phyloP scores from a whole-genome alignment of 2,113 vertebrate genomes.

The Cryptotis parvus region DNA sequence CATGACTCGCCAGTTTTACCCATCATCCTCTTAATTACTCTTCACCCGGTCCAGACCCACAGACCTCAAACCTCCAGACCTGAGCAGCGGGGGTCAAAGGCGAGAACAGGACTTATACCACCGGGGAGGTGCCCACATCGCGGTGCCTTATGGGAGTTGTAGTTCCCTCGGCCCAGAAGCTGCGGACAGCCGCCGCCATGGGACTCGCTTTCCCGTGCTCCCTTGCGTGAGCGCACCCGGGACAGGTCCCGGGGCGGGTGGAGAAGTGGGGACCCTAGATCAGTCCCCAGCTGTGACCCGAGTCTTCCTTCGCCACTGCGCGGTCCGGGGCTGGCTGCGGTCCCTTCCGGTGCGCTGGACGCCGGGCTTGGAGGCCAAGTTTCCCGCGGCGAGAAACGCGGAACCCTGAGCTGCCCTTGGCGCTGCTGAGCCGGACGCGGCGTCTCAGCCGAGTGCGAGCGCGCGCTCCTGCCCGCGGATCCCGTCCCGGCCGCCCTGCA shows the following conservation, averaged over 20 bases:
- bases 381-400: not conserved
- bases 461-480: too few species aligned
- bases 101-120: too few species aligned
- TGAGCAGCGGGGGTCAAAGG: too few species aligned
- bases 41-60: fast-evolving
- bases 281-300: fast-evolving
- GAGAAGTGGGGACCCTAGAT: not conserved
- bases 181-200: fast-evolving
- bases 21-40: fast-evolving
- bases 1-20: not conserved
- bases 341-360: not conserved
- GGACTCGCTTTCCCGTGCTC: slow-evolving; percentile 73
- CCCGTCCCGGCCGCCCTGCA: not conserved
- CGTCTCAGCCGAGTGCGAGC: too few species aligned
- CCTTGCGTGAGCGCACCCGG: not conserved
- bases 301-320: not conserved
- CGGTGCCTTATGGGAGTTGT: slow-evolving; percentile 74
- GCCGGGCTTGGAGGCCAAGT: not conserved
- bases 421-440: not conserved
- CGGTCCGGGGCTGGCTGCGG: fast-evolving
- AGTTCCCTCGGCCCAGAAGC: slow-evolving; percentile 13
- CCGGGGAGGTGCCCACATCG: fast-evolving
- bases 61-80: too few species aligned
- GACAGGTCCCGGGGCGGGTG: not conserved
- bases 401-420: not conserved